Percentiles rank a stretch among this genome's conserved stretches.
Evolutionary conservation across 2,113 vertebrate genomes (phyloP).

Genomic region (Anser cygnoides): DNA sequence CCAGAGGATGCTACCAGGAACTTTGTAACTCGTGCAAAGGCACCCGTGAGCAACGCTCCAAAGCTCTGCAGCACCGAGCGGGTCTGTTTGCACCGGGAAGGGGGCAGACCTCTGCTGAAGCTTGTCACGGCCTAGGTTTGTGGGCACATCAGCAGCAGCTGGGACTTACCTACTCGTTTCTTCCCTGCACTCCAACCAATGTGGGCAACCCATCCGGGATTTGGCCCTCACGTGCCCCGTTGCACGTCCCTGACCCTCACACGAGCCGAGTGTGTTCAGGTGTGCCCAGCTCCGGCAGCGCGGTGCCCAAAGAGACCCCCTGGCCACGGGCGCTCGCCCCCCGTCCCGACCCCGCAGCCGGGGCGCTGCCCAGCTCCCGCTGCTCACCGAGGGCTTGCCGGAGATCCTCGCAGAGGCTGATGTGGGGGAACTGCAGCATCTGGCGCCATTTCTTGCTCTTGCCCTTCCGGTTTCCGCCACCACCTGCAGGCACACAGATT

Average conservation of each 20-base stretch:
- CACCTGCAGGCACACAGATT: conserved; percentile 81
- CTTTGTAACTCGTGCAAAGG: background rate
- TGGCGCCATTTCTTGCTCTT: conserved; percentile 99
- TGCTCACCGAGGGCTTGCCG: conserved; percentile 88
- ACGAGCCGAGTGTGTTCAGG: too few relatives aligned
- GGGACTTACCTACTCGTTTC: background rate
- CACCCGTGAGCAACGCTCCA: background rate
- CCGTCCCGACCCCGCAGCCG: fast-evolving
- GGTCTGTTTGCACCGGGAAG: background rate
- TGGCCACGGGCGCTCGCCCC: fast-evolving
- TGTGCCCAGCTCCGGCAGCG: background rate
- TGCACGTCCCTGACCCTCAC: fast-evolving
- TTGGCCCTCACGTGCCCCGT: fast-evolving
- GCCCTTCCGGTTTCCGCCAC: conserved; percentile 94
- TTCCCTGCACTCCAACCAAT: background rate
- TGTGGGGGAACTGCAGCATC: conserved; percentile 98
- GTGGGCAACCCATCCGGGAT: background rate
- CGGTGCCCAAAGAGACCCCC: background rate
- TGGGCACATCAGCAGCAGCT: background rate
- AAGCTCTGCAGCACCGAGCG: background rate
- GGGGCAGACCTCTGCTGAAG: background rate
- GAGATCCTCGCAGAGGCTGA: conserved; percentile 95
- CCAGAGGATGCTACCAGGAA: background rate
- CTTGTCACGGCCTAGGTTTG: background rate
- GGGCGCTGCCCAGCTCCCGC: background rate